Evolutionary conservation across 2,113 vertebrate genomes (phyloP), one percentile per base, ranked within the genome.

Genomic region (Nettapus auritus): DNA sequence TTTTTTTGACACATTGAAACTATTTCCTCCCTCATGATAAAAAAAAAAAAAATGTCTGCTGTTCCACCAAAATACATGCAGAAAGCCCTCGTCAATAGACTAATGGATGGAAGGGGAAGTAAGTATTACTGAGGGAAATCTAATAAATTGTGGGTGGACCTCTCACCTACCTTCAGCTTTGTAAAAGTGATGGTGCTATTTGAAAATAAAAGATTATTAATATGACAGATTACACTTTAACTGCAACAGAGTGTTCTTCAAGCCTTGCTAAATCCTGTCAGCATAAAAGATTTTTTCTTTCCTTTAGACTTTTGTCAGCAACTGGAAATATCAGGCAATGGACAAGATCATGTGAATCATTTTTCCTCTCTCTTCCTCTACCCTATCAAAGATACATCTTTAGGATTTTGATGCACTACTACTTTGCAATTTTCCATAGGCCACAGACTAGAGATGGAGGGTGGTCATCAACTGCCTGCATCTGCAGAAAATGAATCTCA

Each of bases 401-500:
- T 50, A 78, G 17, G 8, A 63, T 50, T 75, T 81, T 84, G 14
- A 63, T 44, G 48, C 31, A 40, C 8, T 80, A 14, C 29, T 28
- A 68, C 28, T 20, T 17, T 80, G 22, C 9, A 48, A 8, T 79
- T 76, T 88, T 55, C 15, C 20, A 15, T 10, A 42, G 20, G 34
- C 6, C 23, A 60, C 17, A 38, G 76, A 56, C 0, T 0, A 82
- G 36, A 50, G 13, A 22, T 3, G 22, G 11, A 52, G 88, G 26
- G 7, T 64, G 42, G n/a, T 31, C 31, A 88, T 53, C 53, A 76
- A 7, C 48, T 52, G 5, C 33, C 66, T 34, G 28, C 8, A 1
- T 33, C 44, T 28, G 31, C 33, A 59, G 19, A 13, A 46, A 74
- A 4, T 12, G 36, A 68, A 70, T 70, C 9, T 50, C 14, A 82